Evolutionary conservation across 1,140 invertebrate genomes (phyloP).

Genomic region (Lucilia cuprina): DNA sequence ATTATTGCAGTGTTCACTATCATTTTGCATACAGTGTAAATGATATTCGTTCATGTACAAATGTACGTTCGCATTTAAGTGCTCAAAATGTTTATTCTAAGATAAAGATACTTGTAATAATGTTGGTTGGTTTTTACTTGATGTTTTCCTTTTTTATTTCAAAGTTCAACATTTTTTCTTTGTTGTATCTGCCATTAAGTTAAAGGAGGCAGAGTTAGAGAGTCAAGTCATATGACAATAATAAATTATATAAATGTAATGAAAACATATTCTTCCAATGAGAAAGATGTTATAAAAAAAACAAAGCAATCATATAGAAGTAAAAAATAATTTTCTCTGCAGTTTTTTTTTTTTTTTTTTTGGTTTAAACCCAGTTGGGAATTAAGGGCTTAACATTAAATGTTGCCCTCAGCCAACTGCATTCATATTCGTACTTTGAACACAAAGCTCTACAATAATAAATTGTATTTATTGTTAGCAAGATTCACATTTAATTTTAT

Average conservation of each 20-base stretch:
- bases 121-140: background rate
- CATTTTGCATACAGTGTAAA: background rate
- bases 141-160: background rate
- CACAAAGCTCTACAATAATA: background rate
- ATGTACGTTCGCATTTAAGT: background rate
- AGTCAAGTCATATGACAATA: background rate
- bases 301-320: too few relatives aligned
- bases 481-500: background rate
- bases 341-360: background rate
- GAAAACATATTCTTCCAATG: background rate
- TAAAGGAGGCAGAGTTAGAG: background rate
- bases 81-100: background rate
- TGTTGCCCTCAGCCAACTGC: background rate
- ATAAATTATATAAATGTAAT: background rate
- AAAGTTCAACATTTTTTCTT: background rate
- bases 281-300: background rate
- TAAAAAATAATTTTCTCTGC: too few relatives aligned
- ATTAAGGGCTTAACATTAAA: background rate
- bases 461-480: background rate
- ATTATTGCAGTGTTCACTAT: too few relatives aligned
- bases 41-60: background rate
- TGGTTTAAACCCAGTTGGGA: background rate
- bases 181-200: background rate
- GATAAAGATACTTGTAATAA: background rate
- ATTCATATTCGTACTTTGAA: too few relatives aligned